phyloP scores from a whole-genome alignment of 2,888 invertebrate species.

The Chrysomela aeneicollis region DNA sequence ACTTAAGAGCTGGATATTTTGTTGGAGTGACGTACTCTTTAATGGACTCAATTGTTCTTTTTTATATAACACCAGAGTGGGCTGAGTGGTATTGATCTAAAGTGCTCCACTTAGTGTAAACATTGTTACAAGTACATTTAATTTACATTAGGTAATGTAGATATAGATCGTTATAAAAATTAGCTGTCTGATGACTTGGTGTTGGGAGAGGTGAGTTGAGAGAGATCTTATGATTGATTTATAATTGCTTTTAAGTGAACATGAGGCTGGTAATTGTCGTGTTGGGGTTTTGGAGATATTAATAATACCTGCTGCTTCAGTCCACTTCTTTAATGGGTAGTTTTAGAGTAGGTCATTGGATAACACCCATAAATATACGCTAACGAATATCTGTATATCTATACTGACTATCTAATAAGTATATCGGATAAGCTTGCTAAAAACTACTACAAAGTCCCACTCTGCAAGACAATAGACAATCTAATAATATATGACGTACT shows the following conservation, averaged over 20 bases:
- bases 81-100: constrained; percentile 44
- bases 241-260: background rate
- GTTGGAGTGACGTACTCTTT: constrained; percentile 24
- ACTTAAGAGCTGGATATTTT: background rate
- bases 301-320: too few species aligned
- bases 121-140: constrained; percentile 43
- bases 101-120: constrained; percentile 45
- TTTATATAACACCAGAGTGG: constrained; percentile 40
- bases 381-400: too few species aligned
- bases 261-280: too few species aligned
- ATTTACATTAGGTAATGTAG: constrained; percentile 38
- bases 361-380: too few species aligned
- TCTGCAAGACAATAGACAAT: too few species aligned
- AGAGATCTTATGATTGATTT: constrained; percentile 2
- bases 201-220: constrained; percentile 4
- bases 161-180: constrained; percentile 42
- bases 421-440: too few species aligned
- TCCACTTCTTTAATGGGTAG: too few species aligned
- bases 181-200: constrained; percentile 20
- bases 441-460: too few species aligned
- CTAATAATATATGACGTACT: too few species aligned
- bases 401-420: too few species aligned
- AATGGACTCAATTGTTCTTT: constrained; percentile 44
- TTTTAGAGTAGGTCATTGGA: too few species aligned
- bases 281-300: too few species aligned